Evolutionary conservation across 2,797 vertebrate genomes (phyloP).

Genomic region (Gallinago nigripennis): DNA sequence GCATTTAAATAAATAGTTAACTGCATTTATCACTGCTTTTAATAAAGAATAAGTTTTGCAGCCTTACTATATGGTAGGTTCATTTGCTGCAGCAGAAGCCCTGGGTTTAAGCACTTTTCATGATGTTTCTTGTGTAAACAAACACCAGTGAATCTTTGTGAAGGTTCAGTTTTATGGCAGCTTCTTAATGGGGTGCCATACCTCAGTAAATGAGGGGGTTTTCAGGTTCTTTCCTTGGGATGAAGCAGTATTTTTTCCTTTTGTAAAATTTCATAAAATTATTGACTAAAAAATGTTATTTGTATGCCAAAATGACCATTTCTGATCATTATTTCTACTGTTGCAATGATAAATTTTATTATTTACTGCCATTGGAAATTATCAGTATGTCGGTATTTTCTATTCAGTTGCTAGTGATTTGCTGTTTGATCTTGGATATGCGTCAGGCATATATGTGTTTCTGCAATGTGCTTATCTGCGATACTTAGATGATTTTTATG

Average conservation of each 20-base stretch:
- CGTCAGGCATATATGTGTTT: not conserved
- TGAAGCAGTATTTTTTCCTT: not conserved
- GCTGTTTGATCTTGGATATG: not conserved
- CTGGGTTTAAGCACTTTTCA: slow-evolving; percentile 23
- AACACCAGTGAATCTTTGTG: not conserved
- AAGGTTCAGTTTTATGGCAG: not conserved
- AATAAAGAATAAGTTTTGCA: not conserved
- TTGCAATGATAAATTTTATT: not conserved
- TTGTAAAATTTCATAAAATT: not conserved
- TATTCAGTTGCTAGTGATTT: not conserved
- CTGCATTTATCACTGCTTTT: not conserved
- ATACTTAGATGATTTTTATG: not conserved
- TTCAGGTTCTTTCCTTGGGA: not conserved
- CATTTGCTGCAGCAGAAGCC: not conserved
- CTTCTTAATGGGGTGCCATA: not conserved
- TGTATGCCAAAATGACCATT: not conserved
- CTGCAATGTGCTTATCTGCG: not conserved
- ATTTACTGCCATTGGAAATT: not conserved
- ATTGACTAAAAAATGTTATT: not conserved
- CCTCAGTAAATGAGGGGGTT: not conserved
- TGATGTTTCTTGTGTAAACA: slow-evolving; percentile 35
- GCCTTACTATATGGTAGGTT: not conserved
- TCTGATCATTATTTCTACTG: not conserved
- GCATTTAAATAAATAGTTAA: slow-evolving; percentile 42
- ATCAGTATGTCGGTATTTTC: not conserved